phyloP scores from a whole-genome alignment of 1,140 invertebrate species.

The Drosophila lacertosa region DNA sequence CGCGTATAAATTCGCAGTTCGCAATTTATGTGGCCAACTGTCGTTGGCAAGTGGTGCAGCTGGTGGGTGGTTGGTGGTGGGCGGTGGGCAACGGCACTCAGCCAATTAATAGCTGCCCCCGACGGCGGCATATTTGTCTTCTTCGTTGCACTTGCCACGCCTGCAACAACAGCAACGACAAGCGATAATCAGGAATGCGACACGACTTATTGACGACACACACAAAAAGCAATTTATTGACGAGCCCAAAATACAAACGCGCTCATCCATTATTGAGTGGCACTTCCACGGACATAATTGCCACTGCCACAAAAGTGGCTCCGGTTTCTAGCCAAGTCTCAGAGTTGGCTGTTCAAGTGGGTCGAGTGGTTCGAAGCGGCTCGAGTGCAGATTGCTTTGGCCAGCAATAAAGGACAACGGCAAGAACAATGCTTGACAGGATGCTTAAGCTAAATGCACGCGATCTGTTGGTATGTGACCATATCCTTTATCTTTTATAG shows the following conservation, averaged over 20 bases:
- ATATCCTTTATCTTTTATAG: not conserved
- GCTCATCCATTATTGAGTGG: constrained; percentile 31
- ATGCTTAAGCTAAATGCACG: constrained; percentile 65
- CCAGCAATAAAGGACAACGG: constrained; percentile 10
- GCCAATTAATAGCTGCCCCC: constrained; percentile 29
- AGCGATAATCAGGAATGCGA: constrained; percentile 7
- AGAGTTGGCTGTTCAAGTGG: constrained; percentile 53
- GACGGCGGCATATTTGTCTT: constrained; percentile 40
- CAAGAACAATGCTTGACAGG: constrained; percentile 36
- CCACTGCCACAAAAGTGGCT: constrained; percentile 16
- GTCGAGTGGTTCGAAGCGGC: constrained; percentile 33
- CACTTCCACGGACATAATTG: constrained; percentile 17
- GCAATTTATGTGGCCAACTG: constrained; percentile 30
- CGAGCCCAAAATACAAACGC: constrained; percentile 1
- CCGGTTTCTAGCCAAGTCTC: constrained; percentile 10
- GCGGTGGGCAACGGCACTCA: constrained; percentile 11
- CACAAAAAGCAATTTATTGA: constrained; percentile 34
- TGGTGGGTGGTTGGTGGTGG: not conserved
- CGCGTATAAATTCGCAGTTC: constrained; percentile 27
- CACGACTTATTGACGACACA: constrained; percentile 23
- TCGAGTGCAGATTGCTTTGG: constrained; percentile 58
- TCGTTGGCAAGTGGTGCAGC: not conserved
- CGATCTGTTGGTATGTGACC: constrained; percentile 61
- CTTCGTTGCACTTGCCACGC: constrained; percentile 23
- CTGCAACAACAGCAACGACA: not conserved